Evolutionary conservation across 2,888 invertebrate genomes (phyloP), one percentile per base, ranked within the genome.

Genomic region (Drosophila subquinaria): DNA sequence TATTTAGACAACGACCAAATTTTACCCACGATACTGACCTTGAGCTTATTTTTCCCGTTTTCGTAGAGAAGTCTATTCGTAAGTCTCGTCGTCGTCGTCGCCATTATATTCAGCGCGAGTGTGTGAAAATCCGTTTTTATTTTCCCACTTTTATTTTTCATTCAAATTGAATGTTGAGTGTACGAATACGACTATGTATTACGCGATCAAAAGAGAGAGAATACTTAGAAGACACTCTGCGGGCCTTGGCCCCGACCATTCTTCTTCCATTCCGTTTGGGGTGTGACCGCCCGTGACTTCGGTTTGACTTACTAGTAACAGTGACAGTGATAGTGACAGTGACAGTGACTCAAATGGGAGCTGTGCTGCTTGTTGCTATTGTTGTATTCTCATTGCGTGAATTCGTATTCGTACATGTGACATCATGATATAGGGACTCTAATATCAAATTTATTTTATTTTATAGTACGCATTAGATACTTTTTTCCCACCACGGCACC

Each of bases 71-170:
- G 71, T 73, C 69, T 65, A 30, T 53, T 45, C 62, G 45, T 60
- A 45, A 56, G 60, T 56, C 35, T 69, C 43, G 45, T 60, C 50
- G 48, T 69, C 36, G 67, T 60, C 68, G 53, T 59, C 51, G 69
- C 69, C 71, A 88, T 83, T 74, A 82, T 80, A 82, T 80, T 71
- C 53, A 62, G 53, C 56, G 65, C 59, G 63, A 88, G 69, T 82
- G 88, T 86, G 85, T 76, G 85, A 86, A 86, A 88, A 88, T 78
- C 47, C 62, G 61, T 45, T 75, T 77, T 43, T 67, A 73, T 84
- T 85, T 85, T 89, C 90, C 88, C 90, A 86, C 89, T 86, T 86
- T 81, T 89, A 82, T 79, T 86, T 85, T 89, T 73, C 47, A 59
- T 59, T 57, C 55, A 70, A 81, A 73, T 69, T 73, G 59, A 81